Evolutionary conservation across 2,113 vertebrate genomes (phyloP).

Genomic region (Centropus bengalensis): DNA sequence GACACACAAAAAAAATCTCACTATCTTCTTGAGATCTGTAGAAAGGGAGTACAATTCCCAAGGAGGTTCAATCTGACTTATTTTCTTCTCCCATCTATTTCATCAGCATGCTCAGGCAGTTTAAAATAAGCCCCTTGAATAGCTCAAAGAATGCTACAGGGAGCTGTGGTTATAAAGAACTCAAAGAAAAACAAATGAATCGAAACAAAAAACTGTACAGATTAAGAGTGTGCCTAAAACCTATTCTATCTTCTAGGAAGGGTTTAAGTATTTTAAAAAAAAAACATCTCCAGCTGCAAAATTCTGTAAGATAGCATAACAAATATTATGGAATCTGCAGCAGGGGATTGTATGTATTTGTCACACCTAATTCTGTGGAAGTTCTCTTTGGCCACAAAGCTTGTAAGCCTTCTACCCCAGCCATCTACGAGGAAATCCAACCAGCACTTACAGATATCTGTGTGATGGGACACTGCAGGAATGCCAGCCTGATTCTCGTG

Average conservation of each 20-base stretch:
- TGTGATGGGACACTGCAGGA: background rate
- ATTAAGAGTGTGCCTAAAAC: background rate
- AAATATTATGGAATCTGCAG: background rate
- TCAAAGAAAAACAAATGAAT: conserved; percentile 2
- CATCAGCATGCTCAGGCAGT: background rate
- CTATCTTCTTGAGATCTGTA: background rate
- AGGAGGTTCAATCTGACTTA: background rate
- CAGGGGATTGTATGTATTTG: background rate
- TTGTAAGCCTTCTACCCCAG: background rate
- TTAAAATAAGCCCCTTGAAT: conserved; percentile 44
- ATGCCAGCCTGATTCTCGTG: background rate
- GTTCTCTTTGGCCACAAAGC: background rate
- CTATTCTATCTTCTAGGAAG: background rate
- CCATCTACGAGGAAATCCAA: conserved; percentile 9
- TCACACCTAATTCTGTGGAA: background rate
- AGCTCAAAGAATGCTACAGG: background rate
- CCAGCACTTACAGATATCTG: background rate
- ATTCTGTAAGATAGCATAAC: background rate
- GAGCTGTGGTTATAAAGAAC: conserved; percentile 29
- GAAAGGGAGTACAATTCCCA: background rate
- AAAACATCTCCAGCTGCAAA: background rate
- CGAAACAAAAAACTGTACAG: background rate
- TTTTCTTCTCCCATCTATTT: background rate
- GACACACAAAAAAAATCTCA: background rate
- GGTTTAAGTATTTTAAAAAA: background rate